Evolutionary conservation across 2,797 vertebrate genomes (phyloP).

Genomic region (Typhlichthys eigenmanni): DNA sequence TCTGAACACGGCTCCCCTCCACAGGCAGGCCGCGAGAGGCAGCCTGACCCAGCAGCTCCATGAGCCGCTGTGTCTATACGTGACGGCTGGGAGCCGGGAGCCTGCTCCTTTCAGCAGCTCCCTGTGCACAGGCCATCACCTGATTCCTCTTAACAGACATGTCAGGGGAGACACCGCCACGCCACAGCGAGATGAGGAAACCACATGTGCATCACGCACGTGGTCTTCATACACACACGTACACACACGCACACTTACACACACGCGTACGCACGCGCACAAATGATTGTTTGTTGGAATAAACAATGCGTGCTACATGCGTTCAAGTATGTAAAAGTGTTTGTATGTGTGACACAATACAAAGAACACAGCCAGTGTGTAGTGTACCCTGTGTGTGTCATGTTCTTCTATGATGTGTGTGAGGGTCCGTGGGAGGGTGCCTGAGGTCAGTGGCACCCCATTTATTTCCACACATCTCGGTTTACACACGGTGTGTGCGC

Average conservation of each 20-base stretch:
- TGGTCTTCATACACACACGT: slow-evolving; percentile 13
- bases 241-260: slow-evolving; percentile 1
- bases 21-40: slow-evolving; percentile 12
- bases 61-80: slow-evolving; percentile 17
- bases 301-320: background rate
- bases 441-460: no score
- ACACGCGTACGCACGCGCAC: background rate
- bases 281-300: background rate
- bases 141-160: slow-evolving; percentile 65
- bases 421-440: no score
- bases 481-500: slow-evolving; percentile 20
- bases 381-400: no score
- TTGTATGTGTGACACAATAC: background rate
- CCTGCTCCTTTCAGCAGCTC: slow-evolving; percentile 58
- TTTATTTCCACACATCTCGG: slow-evolving; percentile 32
- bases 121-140: slow-evolving; percentile 45
- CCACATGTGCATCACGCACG: slow-evolving; percentile 63
- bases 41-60: slow-evolving; percentile 13
- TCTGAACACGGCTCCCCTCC: background rate
- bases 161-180: slow-evolving; percentile 55
- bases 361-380: no score
- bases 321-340: slow-evolving; percentile 1
- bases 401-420: no score
- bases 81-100: slow-evolving; percentile 24
- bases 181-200: slow-evolving; percentile 64